A percentile compares a stretch with the other conserved stretches of the same genome.
Evolutionary conservation across 2,888 invertebrate genomes (phyloP).

Genomic region (Suillia variegata): DNA sequence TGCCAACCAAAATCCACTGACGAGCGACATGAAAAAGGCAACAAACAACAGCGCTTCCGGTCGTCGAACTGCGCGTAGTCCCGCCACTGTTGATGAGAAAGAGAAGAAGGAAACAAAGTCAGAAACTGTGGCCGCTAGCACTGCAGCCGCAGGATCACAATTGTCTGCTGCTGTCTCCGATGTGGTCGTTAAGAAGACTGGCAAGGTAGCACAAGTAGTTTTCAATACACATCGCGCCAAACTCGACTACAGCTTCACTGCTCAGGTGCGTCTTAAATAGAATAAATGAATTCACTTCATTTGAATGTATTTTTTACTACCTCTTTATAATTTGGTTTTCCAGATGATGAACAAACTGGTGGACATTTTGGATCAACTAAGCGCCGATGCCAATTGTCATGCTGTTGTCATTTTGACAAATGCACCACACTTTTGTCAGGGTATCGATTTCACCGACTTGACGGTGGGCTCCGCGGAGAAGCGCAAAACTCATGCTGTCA

Average conservation of each 20-base stretch:
- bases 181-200: slow-evolving; percentile 40
- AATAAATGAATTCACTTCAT: background rate
- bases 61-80: slow-evolving; percentile 25
- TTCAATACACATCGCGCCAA: slow-evolving; percentile 66
- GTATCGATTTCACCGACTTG: slow-evolving; percentile 77
- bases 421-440: slow-evolving; percentile 79
- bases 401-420: slow-evolving; percentile 75
- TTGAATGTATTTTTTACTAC: background rate
- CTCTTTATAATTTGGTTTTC: slow-evolving; percentile 31
- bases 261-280: slow-evolving; percentile 62
- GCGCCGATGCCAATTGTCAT: slow-evolving; percentile 68
- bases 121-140: background rate
- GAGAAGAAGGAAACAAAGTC: slow-evolving; percentile 8
- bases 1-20: slow-evolving; percentile 34
- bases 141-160: too few relatives aligned
- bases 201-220: slow-evolving; percentile 68
- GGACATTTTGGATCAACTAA: slow-evolving; percentile 69
- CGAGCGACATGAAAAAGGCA: slow-evolving; percentile 46
- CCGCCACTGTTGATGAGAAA: slow-evolving; percentile 24
- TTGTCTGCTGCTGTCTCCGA: slow-evolving; percentile 19
- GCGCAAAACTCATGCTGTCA: slow-evolving; percentile 69
- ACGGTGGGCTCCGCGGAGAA: slow-evolving; percentile 67
- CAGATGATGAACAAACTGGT: slow-evolving; percentile 77
- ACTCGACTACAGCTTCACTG: slow-evolving; percentile 67
- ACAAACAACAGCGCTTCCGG: background rate